Evolutionary conservation across 2,888 invertebrate genomes (phyloP), one percentile per base, ranked within the genome.

Genomic region (Holacanthella duospinosa): DNA sequence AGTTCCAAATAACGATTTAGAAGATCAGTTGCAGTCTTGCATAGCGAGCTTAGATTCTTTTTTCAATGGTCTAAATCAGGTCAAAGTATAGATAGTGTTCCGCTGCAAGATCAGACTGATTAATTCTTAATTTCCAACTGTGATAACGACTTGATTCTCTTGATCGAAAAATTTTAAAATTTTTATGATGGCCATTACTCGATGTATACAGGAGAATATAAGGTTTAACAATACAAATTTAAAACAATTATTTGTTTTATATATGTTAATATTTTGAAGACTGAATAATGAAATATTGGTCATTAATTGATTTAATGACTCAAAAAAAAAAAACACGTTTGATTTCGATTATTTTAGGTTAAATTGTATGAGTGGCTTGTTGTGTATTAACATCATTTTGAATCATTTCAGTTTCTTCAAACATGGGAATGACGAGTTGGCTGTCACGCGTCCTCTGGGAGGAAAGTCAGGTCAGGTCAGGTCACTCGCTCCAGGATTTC

Each of bases 391-490:
- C 64, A 65, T 64, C 19, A 21, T 65, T 66, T 68, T 68, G 66
- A 63, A 65, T 69, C 61, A 66, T 71, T 71, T 62, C 71, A 71
- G 71, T 71, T 69, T 63, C 67, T 63, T 69, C 69, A 66, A 67
- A 67, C 68, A 65, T 66, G 65, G 63, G 64, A 69, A 64, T 66
- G 65, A 68, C 65, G 69, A 68, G 67, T 69, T 71, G 68, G 67
- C 71, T 71, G 69, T 69, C 68, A 66, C 69, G 67, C 67, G 64
- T 70, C 67, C 70, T 60, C 56, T 60, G 62, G 55, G 29, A 29
- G 28, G 64, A 56, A 60, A 59, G 21, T 6, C 25, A 62, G 66
- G 69, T 66, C 69, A 68, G 66, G 67, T 62, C 68, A 71, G 68
- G 63, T 66, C 68, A 63, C 56, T 59, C 61, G 43, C 36, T 16